These are phyloP conservation scores for Apeltes quadracus DNA, from an alignment of 2,113 vertebrate species.

Conservation along the genomic window DNA sequence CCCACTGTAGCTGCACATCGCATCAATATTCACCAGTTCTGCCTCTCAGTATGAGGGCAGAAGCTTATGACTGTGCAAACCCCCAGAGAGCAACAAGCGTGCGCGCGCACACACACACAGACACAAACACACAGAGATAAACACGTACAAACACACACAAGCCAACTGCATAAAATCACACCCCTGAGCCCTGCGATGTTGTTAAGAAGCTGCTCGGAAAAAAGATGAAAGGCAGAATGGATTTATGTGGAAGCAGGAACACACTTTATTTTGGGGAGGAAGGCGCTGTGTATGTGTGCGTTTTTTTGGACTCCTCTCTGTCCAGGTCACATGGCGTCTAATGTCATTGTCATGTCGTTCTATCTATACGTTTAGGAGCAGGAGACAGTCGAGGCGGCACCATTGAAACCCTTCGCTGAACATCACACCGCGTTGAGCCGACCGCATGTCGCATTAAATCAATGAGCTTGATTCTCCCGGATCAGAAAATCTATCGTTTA, in stretches of 20 bases:
- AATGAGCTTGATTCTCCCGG: background rate
- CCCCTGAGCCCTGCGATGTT: slow-evolving; percentile 43
- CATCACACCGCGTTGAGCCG: no score
- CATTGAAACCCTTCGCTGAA: background rate
- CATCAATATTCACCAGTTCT: slow-evolving; percentile 69
- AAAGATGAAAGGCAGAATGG: slow-evolving; percentile 61
- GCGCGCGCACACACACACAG: slow-evolving; percentile 26
- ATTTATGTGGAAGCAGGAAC: slow-evolving; percentile 45
- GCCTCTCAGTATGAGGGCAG: slow-evolving; percentile 55
- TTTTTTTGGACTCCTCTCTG: background rate
- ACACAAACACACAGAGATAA: slow-evolving; percentile 31
- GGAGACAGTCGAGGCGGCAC: background rate
- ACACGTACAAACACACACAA: slow-evolving; percentile 39
- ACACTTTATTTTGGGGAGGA: slow-evolving; percentile 41
- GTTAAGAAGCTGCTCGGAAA: slow-evolving; percentile 52
- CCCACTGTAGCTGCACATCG: slow-evolving; percentile 53
- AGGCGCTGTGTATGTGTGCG: slow-evolving; percentile 14
- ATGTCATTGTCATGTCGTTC: no score
- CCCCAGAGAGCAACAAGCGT: slow-evolving; percentile 43
- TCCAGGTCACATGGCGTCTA: background rate
- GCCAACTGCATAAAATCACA: slow-evolving; percentile 50
- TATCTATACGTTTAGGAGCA: no score
- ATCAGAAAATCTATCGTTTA: background rate
- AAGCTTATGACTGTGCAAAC: slow-evolving; percentile 61
- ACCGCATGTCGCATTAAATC: background rate